These are phyloP conservation scores for Petrolisthes manimaculis DNA, from an alignment of 2,888 invertebrate genomes.

Conservation along the genomic window DNA sequence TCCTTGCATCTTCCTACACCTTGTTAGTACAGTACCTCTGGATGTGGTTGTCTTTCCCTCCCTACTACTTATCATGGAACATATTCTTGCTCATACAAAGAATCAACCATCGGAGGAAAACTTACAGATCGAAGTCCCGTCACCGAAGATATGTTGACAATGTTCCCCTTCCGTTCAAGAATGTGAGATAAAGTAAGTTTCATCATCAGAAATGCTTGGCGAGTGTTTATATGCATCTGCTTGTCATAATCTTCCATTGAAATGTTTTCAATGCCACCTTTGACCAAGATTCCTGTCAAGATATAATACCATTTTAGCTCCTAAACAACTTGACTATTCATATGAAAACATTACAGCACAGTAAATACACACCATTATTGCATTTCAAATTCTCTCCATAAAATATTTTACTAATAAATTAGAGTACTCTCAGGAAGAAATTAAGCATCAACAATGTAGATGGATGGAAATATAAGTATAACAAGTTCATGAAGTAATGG, in stretches of 20 bases:
- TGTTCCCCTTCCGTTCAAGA: conserved; percentile 81
- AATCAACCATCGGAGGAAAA: background rate
- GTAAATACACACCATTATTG: too few species aligned
- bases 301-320: background rate
- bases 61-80: too few species aligned
- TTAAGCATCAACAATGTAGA: too few species aligned
- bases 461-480: too few species aligned
- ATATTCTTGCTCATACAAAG: background rate
- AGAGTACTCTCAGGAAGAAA: too few species aligned
- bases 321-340: too few species aligned
- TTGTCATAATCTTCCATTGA: conserved; percentile 88
- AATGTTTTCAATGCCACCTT: conserved; percentile 87
- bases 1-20: too few species aligned
- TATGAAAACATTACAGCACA: too few species aligned
- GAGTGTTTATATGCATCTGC: conserved; percentile 89
- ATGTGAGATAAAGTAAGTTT: conserved; percentile 90
- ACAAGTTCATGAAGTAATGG: background rate
- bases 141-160: conserved; percentile 96
- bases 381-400: too few species aligned
- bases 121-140: conserved; percentile 83
- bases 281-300: conserved; percentile 81
- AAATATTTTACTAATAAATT: too few species aligned
- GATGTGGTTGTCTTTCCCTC: too few species aligned
- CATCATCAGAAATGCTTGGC: conserved; percentile 76
- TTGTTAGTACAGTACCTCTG: too few species aligned